Evolutionary conservation across 2,113 vertebrate genomes (phyloP).

Genomic region (Phrynosoma blainvillii): DNA sequence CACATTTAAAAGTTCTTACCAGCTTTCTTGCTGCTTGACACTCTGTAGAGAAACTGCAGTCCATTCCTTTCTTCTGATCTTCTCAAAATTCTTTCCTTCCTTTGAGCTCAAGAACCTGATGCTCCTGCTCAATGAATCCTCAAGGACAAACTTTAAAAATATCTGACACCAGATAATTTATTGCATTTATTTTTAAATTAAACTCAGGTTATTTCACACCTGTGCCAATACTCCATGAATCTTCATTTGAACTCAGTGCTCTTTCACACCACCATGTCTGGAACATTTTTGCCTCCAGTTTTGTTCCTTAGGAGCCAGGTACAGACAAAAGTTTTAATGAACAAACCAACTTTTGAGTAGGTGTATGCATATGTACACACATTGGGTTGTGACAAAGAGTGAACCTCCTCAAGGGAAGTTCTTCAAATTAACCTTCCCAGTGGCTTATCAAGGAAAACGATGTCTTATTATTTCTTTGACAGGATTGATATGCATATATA

Average conservation of each 20-base stretch:
- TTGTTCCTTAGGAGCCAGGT: background rate
- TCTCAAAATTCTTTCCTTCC: too few relatives aligned
- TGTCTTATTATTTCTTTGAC: background rate
- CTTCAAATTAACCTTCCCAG: constrained; percentile 53
- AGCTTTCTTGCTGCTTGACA: too few relatives aligned
- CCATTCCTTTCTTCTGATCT: too few relatives aligned
- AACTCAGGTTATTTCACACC: constrained; percentile 19
- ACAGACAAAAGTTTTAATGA: background rate
- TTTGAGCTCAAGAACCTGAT: too few relatives aligned
- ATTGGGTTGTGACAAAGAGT: constrained; percentile 28
- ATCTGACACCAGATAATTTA: constrained; percentile 13
- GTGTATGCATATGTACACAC: background rate
- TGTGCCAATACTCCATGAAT: background rate
- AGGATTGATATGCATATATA: background rate
- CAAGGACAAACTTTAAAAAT: constrained; percentile 48
- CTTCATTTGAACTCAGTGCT: background rate
- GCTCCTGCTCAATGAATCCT: constrained; percentile 29
- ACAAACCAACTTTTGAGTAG: background rate
- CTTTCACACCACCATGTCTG: background rate
- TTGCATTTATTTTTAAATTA: background rate
- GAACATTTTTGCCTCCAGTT: background rate
- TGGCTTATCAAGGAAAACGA: background rate
- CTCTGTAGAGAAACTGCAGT: too few relatives aligned
- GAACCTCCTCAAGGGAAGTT: constrained; percentile 41
- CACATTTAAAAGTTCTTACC: too few relatives aligned